Evolutionary conservation across 2,797 vertebrate species (phyloP), one percentile per base, ranked within the genome.

Genomic region (Sebastes cheni): DNA sequence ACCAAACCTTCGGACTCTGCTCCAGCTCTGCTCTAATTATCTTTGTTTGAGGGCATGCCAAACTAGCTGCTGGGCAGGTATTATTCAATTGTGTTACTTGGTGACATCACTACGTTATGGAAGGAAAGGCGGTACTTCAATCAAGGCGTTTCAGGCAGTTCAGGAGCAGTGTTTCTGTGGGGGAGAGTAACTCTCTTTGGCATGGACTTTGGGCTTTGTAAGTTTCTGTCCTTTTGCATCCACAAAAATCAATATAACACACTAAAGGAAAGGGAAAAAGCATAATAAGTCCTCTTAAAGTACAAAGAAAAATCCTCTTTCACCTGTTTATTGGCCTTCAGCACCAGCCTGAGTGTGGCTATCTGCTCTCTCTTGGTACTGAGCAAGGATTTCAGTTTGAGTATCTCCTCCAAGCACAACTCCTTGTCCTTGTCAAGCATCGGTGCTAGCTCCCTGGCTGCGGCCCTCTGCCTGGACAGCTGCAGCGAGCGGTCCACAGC

Each of bases 241-340:
- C 20, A 22, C 7, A 46, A 46, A 18, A 46, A 46, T 18, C 42
- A 18, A 46, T 18, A 46, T 46, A 46, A 46, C 16, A 46, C 42
- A 55, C 42, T 46, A 18, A 46, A 46, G 16, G 42, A 46, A 46
- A 46, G 42, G 16, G 42, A 46, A 46, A 46, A 46, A 46, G 42
- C 42, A 46, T 20, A 18, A 20, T 18, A 46, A 18, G 42, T 18
- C 16, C 16, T 46, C 7, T 25, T 27, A 6, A 66, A 25, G 14
- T 18, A 5, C 2, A 65, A 59, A 64, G 9, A 50, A 8, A 64
- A 73, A 18, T 8, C 1, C 5, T 22, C 54, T 65, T 85, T 93
- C 87, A 99, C 99, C 98, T 99, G 98, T 86, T 99, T 99, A 87
- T 99, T 99, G 83, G 99, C 99, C 90, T 99, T 99, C 88, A 99